These are phyloP conservation scores for Sitta europaea DNA, from an alignment of 2,113 vertebrate genomes.

Conservation along the genomic window DNA sequence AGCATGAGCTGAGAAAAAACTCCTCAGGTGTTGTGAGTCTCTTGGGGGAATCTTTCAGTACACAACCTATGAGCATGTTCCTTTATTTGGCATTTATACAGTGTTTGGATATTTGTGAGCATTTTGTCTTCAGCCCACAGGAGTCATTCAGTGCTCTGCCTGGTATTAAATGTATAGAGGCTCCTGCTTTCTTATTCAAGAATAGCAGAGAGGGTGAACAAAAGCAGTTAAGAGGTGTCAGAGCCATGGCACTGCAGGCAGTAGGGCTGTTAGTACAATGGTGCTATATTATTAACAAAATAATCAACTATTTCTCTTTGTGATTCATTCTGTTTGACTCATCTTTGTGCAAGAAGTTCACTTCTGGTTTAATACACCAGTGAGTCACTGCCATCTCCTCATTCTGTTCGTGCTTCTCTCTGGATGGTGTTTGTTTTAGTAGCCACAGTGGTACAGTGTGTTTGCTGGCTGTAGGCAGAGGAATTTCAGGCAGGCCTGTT, in stretches of 20 bases:
- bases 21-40: background rate
- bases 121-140: background rate
- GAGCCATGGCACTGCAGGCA: background rate
- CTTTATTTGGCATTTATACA: background rate
- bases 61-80: background rate
- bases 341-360: constrained; percentile 16
- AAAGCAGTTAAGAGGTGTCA: background rate
- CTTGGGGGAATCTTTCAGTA: background rate
- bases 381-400: background rate
- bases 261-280: background rate
- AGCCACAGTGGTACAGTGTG: background rate
- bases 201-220: background rate
- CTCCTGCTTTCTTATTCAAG: background rate
- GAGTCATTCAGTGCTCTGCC: background rate
- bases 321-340: constrained; percentile 22
- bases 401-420: background rate
- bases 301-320: background rate
- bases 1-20: background rate
- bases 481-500: constrained; percentile 6
- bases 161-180: background rate
- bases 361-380: background rate
- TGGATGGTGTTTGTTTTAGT: constrained; percentile 13
- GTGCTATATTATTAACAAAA: constrained; percentile 9
- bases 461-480: constrained; percentile 25
- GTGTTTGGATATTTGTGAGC: background rate